Evolutionary conservation across 1,140 invertebrate species (phyloP), one percentile per base, ranked within the genome.

Genomic region (Drosophila melanogaster): DNA sequence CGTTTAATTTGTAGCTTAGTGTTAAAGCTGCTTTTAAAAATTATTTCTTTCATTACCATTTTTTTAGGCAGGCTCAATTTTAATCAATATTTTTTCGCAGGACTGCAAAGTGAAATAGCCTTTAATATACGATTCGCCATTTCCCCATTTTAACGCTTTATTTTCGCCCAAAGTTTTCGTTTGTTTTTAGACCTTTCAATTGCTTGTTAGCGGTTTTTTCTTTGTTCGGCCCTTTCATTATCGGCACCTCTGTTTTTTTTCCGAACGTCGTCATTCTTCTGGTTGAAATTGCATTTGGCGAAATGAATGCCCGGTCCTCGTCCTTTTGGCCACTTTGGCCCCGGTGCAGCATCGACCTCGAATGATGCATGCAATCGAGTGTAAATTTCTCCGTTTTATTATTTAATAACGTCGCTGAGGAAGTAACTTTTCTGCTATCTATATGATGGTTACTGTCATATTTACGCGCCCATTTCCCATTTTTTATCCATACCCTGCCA

Each of bases 361-460:
- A 65, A 70, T 81, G 78, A 77, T 81, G 79, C 55, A 70, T 73
- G 46, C 77, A 86, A 85, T 86, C 74, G 81, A 77, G 58, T 56
- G 77, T 81, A 62, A 78, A 85, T 85, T 77, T 76, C 74, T 53
- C 49, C 37, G 77, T 75, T 65, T 71, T 86, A 85, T 86, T 86
- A 86, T 85, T 86, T 65, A 85, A 86, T 86, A 86, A 57, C 74
- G 67, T 73, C 40, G 30, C 49, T 22, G 51, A 37, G 59, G 55
- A 54, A 17, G 44, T 65, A 47, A 77, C 66, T 50, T 67, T 77
- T 53, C 24, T 50, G 60, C 72, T 49, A 26, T 77, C 35, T 67
- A 58, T 62, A 56, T 56, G 38, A 57, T 41, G 26, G 49, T 33
- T 59, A 57, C 54, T 59, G 47, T 74, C 73, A 76, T 66, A 74